Conservation (phyloP, 2,888 invertebrate genomes). For the Noctua janthe region DNA sequence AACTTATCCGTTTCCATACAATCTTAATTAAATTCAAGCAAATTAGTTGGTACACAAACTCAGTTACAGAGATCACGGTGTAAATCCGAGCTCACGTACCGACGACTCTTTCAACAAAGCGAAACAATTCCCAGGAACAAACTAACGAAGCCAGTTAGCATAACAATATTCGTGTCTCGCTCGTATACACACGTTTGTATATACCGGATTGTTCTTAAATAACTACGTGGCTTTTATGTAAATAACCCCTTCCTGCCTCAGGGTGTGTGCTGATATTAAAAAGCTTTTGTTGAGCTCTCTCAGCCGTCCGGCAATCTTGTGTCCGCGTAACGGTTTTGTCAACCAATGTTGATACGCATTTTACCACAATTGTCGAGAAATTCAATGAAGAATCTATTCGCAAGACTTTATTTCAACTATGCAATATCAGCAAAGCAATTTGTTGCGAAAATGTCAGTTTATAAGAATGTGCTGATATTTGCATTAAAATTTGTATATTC, state of each 20-base stretch:
- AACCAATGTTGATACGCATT: constrained; percentile 56
- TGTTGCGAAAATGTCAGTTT: constrained; percentile 16
- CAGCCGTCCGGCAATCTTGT: constrained; percentile 78
- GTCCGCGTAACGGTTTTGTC: constrained; percentile 66
- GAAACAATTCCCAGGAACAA: constrained; percentile 88
- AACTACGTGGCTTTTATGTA: constrained; percentile 86
- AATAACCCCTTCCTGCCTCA: constrained; percentile 83
- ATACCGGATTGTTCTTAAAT: constrained; percentile 85
- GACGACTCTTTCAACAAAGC: constrained; percentile 82
- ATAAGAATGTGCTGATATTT: constrained; percentile 28
- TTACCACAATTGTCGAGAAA: constrained; percentile 38
- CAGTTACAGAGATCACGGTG: constrained; percentile 77
- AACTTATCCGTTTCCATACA: constrained; percentile 60
- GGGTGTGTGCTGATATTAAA: constrained; percentile 88
- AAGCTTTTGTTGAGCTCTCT: constrained; percentile 83
- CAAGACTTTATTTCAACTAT: constrained; percentile 3
- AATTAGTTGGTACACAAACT: constrained; percentile 77
- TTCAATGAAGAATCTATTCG: constrained; percentile 11
- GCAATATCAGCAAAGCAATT: constrained; percentile 18
- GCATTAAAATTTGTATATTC: constrained; percentile 33
- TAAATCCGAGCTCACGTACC: constrained; percentile 81
- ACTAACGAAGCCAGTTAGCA: constrained; percentile 90
- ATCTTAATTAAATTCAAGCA: constrained; percentile 75
- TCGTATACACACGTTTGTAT: constrained; percentile 69
- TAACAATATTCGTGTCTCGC: constrained; percentile 87